Base-by-base conservation (phyloP, 1,140 invertebrate species). In the Idris sp. region DNA sequence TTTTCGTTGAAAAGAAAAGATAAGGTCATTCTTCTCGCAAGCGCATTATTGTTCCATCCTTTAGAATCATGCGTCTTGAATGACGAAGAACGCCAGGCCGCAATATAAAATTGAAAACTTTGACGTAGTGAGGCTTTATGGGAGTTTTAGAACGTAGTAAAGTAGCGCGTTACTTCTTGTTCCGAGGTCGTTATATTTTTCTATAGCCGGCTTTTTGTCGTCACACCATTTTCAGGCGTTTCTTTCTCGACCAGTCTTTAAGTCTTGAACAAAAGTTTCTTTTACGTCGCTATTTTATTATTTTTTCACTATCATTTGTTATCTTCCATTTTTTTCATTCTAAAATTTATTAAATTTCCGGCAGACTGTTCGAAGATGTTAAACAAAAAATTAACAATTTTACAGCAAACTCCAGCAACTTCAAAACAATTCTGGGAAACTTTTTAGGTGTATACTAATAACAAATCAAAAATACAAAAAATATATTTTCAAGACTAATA, bases 31-130 rank as follows among this genome's bases (percentile, higher is more conserved):
- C n/a, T n/a, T n/a, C n/a, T n/a, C n/a, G n/a, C n/a, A n/a, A n/a
- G n/a, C 19, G 38, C 48, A 59, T 67, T 54, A 16, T 53, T 73
- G n/a, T n/a, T n/a, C n/a, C n/a, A n/a, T n/a, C n/a, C 62, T 33
- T 43, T 56, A 28, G 54, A 61, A 48, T 65, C 46, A 36, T 56
- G 33, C 48, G 59, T 44, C 51, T 72, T 80, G 79, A 82, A 78
- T 71, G 69, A 77, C 48, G 67, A 76, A 69, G 59, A 74, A 77
- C 76, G 76, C 78, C 75, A 82, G 48, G 81, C 41, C 58, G 77
- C 82, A 78, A 83, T 79, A 76, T 85, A 85, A 86, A 85, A 86
- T 86, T 85, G 85, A 86, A 86, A 86, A 86, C 81, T 86, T 86
- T 82, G 81, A 80, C 82, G 78, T 80, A 78, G 48, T 71, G 44